Conservation (phyloP, 1,140 invertebrate species). For the Cotesia typhae region DNA sequence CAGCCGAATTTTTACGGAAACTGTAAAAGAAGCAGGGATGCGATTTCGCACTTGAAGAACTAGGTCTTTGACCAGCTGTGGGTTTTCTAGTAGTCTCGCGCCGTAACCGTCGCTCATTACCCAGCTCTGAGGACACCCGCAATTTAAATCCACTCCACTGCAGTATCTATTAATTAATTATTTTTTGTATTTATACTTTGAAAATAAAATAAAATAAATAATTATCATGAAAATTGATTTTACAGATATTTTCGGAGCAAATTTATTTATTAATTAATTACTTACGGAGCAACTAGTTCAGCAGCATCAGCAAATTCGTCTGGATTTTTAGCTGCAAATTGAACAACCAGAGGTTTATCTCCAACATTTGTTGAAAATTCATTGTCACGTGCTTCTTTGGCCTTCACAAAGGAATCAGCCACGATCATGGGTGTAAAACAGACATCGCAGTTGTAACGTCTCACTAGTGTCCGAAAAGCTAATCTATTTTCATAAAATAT, state of each 20-base stretch:
- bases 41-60: slow-evolving; percentile 78
- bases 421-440: slow-evolving; percentile 97
- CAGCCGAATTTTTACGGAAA: slow-evolving; percentile 93
- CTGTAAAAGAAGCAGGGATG: slow-evolving; percentile 79
- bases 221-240: too few species aligned
- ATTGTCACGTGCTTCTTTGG: slow-evolving; percentile 84
- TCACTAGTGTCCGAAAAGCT: slow-evolving; percentile 84
- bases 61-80: slow-evolving; percentile 85
- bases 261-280: slow-evolving; percentile 34
- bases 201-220: not conserved
- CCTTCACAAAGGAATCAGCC: slow-evolving; percentile 91
- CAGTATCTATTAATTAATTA: slow-evolving; percentile 69
- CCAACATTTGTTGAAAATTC: slow-evolving; percentile 85
- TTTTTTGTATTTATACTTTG: slow-evolving; percentile 6
- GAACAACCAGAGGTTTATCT: slow-evolving; percentile 88
- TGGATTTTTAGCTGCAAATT: slow-evolving; percentile 91
- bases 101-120: slow-evolving; percentile 92
- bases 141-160: slow-evolving; percentile 94
- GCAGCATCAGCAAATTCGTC: slow-evolving; percentile 86
- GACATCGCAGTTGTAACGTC: slow-evolving; percentile 87
- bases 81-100: slow-evolving; percentile 82
- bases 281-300: slow-evolving; percentile 83
- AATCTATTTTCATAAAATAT: slow-evolving; percentile 67
- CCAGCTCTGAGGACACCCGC: slow-evolving; percentile 97
- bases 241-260: not conserved